Conservation (phyloP, 2,113 vertebrate genomes). For the Todiramphus chloris region DNA sequence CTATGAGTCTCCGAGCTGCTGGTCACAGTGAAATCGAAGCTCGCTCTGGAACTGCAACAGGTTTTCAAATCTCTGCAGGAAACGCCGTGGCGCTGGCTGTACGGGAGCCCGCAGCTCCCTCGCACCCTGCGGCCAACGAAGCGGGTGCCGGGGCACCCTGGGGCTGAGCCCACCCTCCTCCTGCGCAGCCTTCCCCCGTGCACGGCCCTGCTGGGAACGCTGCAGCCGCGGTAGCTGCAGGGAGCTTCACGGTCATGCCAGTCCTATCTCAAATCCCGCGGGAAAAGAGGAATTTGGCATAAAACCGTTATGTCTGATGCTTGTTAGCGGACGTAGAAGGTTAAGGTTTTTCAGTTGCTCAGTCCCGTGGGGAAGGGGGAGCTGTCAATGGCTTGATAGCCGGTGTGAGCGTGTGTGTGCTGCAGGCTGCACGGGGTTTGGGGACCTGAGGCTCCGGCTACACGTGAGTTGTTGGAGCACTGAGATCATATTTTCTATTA, state of each 20-base stretch:
- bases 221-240: not conserved
- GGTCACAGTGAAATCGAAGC: slow-evolving; percentile 75
- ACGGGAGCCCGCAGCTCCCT: not conserved
- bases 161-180: not conserved
- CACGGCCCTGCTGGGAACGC: not conserved
- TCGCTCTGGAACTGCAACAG: slow-evolving; percentile 57
- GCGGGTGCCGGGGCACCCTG: not conserved
- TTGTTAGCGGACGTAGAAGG: not conserved
- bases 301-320: not conserved
- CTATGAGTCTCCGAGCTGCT: slow-evolving; percentile 72
- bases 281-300: slow-evolving; percentile 51
- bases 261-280: not conserved
- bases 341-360: slow-evolving; percentile 3
- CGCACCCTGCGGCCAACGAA: not conserved
- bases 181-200: not conserved
- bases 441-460: not conserved
- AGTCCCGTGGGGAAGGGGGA: not conserved
- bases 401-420: not conserved
- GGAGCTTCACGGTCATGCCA: not conserved
- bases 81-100: not conserved
- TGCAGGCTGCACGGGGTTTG: not conserved
- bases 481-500: slow-evolving; percentile 1
- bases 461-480: not conserved
- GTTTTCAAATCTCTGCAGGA: slow-evolving; percentile 69
- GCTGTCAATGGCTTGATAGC: not conserved